phyloP scores from a whole-genome alignment of 2,888 invertebrate genomes.

The Parthenolecanium corni region DNA sequence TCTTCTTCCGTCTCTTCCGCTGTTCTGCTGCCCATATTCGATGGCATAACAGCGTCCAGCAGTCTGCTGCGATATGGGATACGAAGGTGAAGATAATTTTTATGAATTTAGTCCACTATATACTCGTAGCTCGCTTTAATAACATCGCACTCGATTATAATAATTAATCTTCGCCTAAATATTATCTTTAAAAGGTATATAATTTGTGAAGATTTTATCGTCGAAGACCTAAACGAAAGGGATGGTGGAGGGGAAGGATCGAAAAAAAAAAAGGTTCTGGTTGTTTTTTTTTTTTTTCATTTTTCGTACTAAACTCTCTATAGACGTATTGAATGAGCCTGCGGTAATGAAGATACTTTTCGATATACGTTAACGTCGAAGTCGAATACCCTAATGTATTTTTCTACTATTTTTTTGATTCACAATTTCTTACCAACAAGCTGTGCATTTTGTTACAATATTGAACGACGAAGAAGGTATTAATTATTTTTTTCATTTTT shows the following conservation, averaged over 20 bases:
- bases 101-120: conserved; percentile 12
- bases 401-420: neutral
- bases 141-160: conserved; percentile 18
- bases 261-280: neutral
- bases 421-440: neutral
- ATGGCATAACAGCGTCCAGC: conserved; percentile 18
- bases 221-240: neutral
- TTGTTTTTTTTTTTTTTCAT: neutral
- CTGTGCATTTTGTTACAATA: conserved; percentile 3
- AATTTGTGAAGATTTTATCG: conserved; percentile 19
- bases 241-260: too few relatives aligned
- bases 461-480: conserved; percentile 4
- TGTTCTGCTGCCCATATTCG: too few relatives aligned
- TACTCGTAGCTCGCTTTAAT: conserved; percentile 13
- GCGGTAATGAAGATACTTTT: conserved; percentile 25
- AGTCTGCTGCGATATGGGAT: conserved; percentile 5
- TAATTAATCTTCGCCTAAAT: conserved; percentile 25
- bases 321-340: conserved; percentile 17
- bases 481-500: neutral
- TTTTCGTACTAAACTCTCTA: neutral
- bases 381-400: too few relatives aligned
- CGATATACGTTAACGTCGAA: conserved; percentile 1
- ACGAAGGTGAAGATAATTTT: conserved; percentile 7
- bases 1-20: too few relatives aligned
- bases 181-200: conserved; percentile 25